Evolutionary conservation across 2,113 vertebrate genomes (phyloP).

Genomic region (Sisor rabdophorus): DNA sequence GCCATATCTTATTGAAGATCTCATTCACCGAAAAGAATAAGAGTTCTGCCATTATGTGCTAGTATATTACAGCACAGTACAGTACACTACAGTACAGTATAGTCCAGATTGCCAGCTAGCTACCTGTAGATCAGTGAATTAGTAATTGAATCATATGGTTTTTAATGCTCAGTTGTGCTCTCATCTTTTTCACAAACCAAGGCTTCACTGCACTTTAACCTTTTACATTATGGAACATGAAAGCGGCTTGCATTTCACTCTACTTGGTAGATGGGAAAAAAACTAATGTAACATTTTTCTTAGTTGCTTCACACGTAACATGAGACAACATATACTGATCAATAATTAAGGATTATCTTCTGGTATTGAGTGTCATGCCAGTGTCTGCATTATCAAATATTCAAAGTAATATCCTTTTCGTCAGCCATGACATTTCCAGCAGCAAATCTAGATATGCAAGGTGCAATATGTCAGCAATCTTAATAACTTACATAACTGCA

Average conservation of each 20-base stretch:
- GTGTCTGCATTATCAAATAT: constrained; percentile 6
- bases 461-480: background rate
- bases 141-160: background rate
- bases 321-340: constrained; percentile 63
- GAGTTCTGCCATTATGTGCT: too few relatives aligned
- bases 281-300: constrained; percentile 4
- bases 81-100: too few relatives aligned
- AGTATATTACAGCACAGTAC: too few relatives aligned
- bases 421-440: background rate
- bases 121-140: too few relatives aligned
- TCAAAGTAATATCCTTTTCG: background rate
- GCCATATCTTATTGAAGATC: too few relatives aligned
- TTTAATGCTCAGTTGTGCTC: background rate
- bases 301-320: constrained; percentile 42
- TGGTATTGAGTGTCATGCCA: background rate
- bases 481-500: background rate
- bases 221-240: background rate
- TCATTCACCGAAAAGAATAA: too few relatives aligned
- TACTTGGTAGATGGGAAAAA: background rate
- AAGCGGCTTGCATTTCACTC: background rate
- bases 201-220: background rate
- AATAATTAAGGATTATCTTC: constrained; percentile 64
- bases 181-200: background rate
- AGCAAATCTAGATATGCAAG: background rate
- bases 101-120: too few relatives aligned